Evolutionary conservation across 2,113 vertebrate genomes (phyloP), one percentile per base, ranked within the genome.

Genomic region (Montifringilla adamsi): DNA sequence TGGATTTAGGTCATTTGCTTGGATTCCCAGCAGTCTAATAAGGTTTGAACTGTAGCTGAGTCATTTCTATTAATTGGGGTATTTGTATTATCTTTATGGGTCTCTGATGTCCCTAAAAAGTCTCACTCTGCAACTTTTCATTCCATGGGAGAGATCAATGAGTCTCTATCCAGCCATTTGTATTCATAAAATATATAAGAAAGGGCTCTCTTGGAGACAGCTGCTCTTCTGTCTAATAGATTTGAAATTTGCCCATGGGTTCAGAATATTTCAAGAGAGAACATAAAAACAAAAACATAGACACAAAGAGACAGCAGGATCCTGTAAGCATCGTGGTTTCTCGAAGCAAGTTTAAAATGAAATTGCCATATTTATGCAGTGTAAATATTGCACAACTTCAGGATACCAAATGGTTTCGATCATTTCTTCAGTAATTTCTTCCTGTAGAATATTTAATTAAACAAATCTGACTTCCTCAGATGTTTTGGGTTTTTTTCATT

Each of bases 121-220:
- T 33, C 90, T 97, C 92, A 68, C 86, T 79, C 76, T 78, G 86
- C 50, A 93, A 90, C 64, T 81, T 97, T 75, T 67, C 68, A 90
- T 94, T 89, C 52, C 24, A 2, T 17, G 0, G n/a, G 69, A 87
- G 86, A 90, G 67, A 37, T 52, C 3, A 2, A 64, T 26, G 60
- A 84, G 83, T 90, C 87, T 91, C 93, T 75, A 17, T 81, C 60
- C 94, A 94, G 72, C 74, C 93, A 96, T 96, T 80, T 96, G 93
- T 87, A 93, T 92, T 90, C 73, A 78, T 93, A 93, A 95, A 87
- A 81, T 47, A 20, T 8, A 0, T 78, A 81, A 74, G 73, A 64
- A 84, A 84, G 44, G 28, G n/a, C 78, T 72, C 16, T 74, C 86
- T 89, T 90, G 89, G 68, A 93, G 89, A 75, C 76, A 94, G 94